Percentiles rank a stretch among this genome's conserved stretches.
Evolutionary conservation across 2,113 vertebrate species (phyloP).

Genomic region (Zapornia atra): DNA sequence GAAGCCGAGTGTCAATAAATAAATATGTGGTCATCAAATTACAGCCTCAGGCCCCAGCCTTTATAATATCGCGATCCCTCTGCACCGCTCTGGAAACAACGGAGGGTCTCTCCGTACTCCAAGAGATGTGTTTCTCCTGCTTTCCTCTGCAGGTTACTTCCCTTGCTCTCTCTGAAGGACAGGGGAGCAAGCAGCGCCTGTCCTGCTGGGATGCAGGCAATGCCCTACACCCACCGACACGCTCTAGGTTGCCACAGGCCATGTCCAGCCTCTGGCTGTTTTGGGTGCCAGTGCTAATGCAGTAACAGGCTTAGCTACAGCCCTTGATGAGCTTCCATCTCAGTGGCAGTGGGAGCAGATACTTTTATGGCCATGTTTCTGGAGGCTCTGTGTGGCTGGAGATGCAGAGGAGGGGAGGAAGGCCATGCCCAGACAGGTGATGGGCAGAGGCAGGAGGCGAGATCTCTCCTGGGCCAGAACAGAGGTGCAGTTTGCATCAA

Average conservation of each 20-base stretch:
- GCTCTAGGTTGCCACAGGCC: background rate
- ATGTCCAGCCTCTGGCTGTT: background rate
- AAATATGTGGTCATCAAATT: background rate
- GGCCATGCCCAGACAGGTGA: rapidly evolving
- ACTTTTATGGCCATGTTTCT: background rate
- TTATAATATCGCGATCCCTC: background rate
- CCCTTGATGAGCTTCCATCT: background rate
- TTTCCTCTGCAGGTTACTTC: background rate
- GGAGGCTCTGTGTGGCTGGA: rapidly evolving
- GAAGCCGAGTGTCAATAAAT: background rate
- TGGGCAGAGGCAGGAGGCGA: background rate
- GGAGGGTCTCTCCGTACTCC: no score
- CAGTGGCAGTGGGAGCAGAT: background rate
- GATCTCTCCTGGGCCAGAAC: background rate
- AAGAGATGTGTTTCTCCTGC: background rate
- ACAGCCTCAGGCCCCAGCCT: background rate
- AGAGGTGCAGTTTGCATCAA: background rate
- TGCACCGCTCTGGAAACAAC: background rate
- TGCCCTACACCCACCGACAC: background rate
- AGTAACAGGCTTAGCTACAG: background rate
- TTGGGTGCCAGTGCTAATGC: background rate
- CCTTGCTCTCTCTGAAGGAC: background rate
- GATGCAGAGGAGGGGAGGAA: background rate
- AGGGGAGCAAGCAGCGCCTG: rapidly evolving
- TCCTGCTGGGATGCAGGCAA: background rate